A percentile compares a stretch with the other conserved stretches of the same genome.
Evolutionary conservation across 2,888 invertebrate genomes (phyloP).

Genomic region (Microchrysa polita): DNA sequence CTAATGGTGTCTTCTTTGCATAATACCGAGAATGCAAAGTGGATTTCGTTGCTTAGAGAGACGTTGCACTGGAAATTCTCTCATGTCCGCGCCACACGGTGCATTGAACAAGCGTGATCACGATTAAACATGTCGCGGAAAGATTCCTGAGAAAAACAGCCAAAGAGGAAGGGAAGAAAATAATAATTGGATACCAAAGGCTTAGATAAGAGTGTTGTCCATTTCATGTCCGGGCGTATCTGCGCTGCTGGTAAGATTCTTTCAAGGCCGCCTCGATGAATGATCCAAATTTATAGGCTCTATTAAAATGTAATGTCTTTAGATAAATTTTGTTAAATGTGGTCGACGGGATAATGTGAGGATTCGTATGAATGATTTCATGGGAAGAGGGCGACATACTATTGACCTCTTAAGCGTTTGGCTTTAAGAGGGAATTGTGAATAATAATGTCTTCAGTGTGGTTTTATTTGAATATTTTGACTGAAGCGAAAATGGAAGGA

Average conservation of each 20-base stretch:
- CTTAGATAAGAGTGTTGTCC: not conserved
- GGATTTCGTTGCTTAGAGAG: not conserved
- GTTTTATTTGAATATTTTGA: too few species aligned
- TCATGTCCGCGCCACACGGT: not conserved
- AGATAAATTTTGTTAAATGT: not conserved
- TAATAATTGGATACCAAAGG: not conserved
- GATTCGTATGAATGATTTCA: not conserved
- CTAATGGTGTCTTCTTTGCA: not conserved
- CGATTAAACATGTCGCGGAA: slow-evolving; percentile 9
- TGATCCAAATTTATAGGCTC: slow-evolving; percentile 31
- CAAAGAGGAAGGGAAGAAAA: slow-evolving; percentile 21
- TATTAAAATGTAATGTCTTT: slow-evolving; percentile 20
- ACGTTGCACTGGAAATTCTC: not conserved
- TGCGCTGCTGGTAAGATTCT: slow-evolving; percentile 6
- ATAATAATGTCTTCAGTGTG: too few species aligned
- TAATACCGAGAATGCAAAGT: too few species aligned
- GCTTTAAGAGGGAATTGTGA: too few species aligned
- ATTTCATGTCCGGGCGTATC: too few species aligned
- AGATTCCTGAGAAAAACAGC: not conserved
- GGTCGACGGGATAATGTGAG: not conserved
- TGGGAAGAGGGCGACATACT: not conserved
- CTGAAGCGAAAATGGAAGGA: too few species aligned
- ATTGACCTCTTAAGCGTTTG: too few species aligned
- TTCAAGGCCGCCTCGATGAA: slow-evolving; percentile 19
- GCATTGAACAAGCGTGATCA: slow-evolving; percentile 19